Evolutionary conservation across 2,797 vertebrate species (phyloP).

Genomic region (Xiphophorus birchmanni): DNA sequence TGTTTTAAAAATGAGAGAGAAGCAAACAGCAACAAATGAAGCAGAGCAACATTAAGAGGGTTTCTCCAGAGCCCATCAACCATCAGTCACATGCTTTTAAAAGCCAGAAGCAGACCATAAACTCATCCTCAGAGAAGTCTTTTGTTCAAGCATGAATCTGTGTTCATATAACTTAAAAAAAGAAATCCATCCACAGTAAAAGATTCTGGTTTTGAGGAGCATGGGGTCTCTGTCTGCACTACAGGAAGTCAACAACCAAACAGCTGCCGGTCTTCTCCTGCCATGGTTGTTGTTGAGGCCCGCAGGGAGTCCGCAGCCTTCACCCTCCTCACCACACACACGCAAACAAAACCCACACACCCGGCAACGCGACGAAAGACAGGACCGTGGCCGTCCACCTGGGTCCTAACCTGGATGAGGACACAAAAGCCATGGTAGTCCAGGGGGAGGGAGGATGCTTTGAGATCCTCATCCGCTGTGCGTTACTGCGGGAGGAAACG

Average conservation of each 20-base stretch:
- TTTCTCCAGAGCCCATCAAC: neutral
- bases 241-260: slow-evolving; percentile 68
- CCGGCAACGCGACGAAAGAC: slow-evolving; percentile 47
- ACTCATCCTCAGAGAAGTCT: slow-evolving; percentile 12
- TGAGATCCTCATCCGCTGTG: slow-evolving; percentile 46
- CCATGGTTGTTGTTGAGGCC: slow-evolving; percentile 49
- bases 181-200: slow-evolving; percentile 53
- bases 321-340: slow-evolving; percentile 43
- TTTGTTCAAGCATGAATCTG: slow-evolving; percentile 23
- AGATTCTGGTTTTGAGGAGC: slow-evolving; percentile 23
- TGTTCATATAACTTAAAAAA: slow-evolving; percentile 25
- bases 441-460: slow-evolving; percentile 23
- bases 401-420: slow-evolving; percentile 59
- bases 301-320: slow-evolving; percentile 39
- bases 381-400: slow-evolving; percentile 22
- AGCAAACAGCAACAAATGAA: neutral
- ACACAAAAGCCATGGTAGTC: slow-evolving; percentile 42
- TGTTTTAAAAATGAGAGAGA: neutral
- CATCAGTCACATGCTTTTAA: neutral
- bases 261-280: slow-evolving; percentile 49
- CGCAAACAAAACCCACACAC: slow-evolving; percentile 5
- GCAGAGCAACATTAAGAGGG: neutral
- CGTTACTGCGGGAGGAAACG: slow-evolving; percentile 55
- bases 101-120: slow-evolving; percentile 8
- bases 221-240: slow-evolving; percentile 29